Base-by-base conservation (phyloP, 2,888 invertebrate genomes). In the Mythimna lalbum region DNA sequence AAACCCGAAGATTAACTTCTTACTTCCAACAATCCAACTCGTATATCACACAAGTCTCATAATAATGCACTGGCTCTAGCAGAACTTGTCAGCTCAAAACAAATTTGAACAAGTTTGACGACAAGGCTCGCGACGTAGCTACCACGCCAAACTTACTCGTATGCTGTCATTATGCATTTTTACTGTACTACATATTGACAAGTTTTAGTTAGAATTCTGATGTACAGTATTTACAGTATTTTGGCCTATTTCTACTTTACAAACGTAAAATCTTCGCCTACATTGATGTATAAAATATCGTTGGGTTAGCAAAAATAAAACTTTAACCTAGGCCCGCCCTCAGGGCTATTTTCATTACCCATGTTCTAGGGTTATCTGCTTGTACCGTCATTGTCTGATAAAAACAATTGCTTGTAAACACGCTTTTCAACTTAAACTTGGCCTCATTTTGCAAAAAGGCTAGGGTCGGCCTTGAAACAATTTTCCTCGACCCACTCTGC, bases 61-160 rank as follows among this genome's bases (percentile, higher is more conserved):
- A 68, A 70, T 79, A 78, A 79, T 71, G 66, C 47, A 73, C 69
- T 73, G 53, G 36, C 68, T 64, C 69, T 62, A 52, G 70, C 21
- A 56, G n/a, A 76, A 82, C 39, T 76, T 76, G 61, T 49, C 43
- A 39, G 55, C 55, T 77, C 50, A 75, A 69, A 80, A 75, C 75
- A 82, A 77, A 80, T 82, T 75, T 75, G 56, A 63, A 78, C 73
- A 82, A 82, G 73, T 82, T 73, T 80, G 69, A 68, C 61, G 62
- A 69, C 73, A 71, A 71, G 53, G 39, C 23, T 66, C 36, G 52
- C 67, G 23, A 61, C 60, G 70, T 63, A 39, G 69, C 68, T 27
- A 69, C 74, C 63, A 33, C 53, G 67, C 56, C 53, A 59, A 82
- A 80, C 62, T 77, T 82, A 21, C 36, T 62, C 55, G 61, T 69